phyloP scores from a whole-genome alignment of 2,797 vertebrate genomes.

The Nyctibius grandis region DNA sequence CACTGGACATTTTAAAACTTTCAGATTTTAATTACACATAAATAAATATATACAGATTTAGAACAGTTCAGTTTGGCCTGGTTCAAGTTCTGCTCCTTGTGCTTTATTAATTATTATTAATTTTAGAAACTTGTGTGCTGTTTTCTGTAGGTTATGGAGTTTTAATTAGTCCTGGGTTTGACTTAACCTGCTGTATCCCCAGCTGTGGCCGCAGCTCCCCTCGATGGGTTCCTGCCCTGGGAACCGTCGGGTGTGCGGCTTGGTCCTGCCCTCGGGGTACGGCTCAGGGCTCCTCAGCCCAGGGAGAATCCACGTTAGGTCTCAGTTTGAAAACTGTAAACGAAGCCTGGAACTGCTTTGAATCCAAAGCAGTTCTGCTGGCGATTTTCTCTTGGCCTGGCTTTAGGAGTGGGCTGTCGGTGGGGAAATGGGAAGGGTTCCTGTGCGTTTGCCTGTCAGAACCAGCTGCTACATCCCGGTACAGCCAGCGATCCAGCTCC shows the following conservation, averaged over 20 bases:
- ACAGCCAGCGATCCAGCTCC: neutral
- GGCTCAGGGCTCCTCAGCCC: neutral
- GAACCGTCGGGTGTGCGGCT: rapidly evolving
- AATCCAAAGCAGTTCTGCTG: neutral
- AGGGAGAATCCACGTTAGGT: neutral
- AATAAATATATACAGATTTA: constrained; percentile 80
- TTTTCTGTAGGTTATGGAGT: neutral
- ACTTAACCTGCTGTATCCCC: neutral
- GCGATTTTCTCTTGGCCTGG: neutral
- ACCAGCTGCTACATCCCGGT: neutral
- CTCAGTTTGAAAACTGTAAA: constrained; percentile 9
- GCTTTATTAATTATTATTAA: constrained; percentile 60
- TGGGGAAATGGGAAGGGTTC: neutral
- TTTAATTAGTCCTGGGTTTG: neutral
- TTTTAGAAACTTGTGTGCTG: constrained; percentile 29
- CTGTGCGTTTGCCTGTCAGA: neutral
- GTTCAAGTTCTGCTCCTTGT: constrained; percentile 74
- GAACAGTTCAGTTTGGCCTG: constrained; percentile 66
- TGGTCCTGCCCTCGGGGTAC: neutral
- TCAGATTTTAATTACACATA: constrained; percentile 80
- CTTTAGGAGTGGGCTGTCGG: neutral
- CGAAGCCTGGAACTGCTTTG: neutral
- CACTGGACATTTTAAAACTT: constrained; percentile 74
- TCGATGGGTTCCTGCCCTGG: neutral
- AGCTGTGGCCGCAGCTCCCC: neutral